Conservation (phyloP, 2,113 vertebrate species). For the Lepisosteus osseus region DNA sequence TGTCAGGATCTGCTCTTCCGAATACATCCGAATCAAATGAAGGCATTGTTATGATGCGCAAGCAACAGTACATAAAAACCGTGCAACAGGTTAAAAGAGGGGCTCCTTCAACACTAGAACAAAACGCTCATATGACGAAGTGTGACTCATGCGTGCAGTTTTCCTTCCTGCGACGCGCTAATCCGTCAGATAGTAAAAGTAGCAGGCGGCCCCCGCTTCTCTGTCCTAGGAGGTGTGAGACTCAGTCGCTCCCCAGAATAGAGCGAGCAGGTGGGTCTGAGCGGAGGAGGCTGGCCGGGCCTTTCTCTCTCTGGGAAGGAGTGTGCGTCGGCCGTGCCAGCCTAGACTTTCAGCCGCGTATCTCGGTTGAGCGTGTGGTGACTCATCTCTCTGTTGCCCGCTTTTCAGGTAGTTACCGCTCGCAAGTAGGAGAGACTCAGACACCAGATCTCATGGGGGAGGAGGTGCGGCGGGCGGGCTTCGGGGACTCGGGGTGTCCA, state of each 20-base stretch:
- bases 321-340: background rate
- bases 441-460: background rate
- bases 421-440: constrained; percentile 13
- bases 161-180: background rate
- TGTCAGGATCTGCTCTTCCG: background rate
- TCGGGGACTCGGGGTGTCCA: no score
- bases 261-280: constrained; percentile 3
- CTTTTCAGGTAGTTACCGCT: background rate
- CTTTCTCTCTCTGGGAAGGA: constrained; percentile 11
- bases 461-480: no score
- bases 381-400: constrained; percentile 24
- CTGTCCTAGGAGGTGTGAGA: background rate
- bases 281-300: constrained; percentile 9
- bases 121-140: background rate
- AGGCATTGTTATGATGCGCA: background rate
- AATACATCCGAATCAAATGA: background rate
- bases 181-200: background rate
- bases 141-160: no score
- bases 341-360: constrained; percentile 2
- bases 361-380: constrained; percentile 4
- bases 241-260: constrained; percentile 21
- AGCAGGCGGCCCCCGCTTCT: background rate
- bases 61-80: background rate
- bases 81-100: background rate
- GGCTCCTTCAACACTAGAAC: background rate